These are phyloP conservation scores for Hipparchia semele DNA, from an alignment of 2,888 invertebrate species.

Conservation along the genomic window DNA sequence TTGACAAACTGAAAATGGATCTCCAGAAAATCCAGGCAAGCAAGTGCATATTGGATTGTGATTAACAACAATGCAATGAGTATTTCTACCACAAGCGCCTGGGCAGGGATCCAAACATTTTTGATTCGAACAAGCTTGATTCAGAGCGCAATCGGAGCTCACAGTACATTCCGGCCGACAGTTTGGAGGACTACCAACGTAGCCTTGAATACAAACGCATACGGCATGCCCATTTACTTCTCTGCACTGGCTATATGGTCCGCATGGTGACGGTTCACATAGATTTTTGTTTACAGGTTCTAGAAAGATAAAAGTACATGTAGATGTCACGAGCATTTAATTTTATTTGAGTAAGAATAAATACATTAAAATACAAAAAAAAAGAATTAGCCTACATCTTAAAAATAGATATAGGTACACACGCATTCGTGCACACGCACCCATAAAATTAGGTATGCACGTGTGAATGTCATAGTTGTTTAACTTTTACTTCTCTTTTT, in stretches of 20 bases:
- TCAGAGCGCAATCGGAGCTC: slow-evolving; percentile 87
- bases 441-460: too few relatives aligned
- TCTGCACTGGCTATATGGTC: slow-evolving; percentile 88
- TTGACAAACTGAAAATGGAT: slow-evolving; percentile 88
- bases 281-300: slow-evolving; percentile 57
- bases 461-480: too few relatives aligned
- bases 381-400: too few relatives aligned
- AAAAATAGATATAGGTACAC: too few relatives aligned
- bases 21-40: slow-evolving; percentile 85
- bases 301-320: slow-evolving; percentile 37
- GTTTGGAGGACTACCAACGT: slow-evolving; percentile 87
- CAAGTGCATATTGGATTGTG: slow-evolving; percentile 88
- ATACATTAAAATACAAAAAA: neutral
- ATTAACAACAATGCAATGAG: slow-evolving; percentile 84
- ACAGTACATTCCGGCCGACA: slow-evolving; percentile 91
- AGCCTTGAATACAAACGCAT: slow-evolving; percentile 88
- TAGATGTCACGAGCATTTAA: neutral
- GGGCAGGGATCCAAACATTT: slow-evolving; percentile 90
- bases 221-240: slow-evolving; percentile 87
- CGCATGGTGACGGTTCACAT: slow-evolving; percentile 83
- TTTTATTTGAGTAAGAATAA: neutral
- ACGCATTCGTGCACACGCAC: too few relatives aligned
- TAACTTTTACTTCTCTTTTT: too few relatives aligned
- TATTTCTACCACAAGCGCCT: slow-evolving; percentile 86
- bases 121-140: slow-evolving; percentile 88